Evolutionary conservation across 2,888 invertebrate genomes (phyloP).

Genomic region (Lasioglossum villosulum): DNA sequence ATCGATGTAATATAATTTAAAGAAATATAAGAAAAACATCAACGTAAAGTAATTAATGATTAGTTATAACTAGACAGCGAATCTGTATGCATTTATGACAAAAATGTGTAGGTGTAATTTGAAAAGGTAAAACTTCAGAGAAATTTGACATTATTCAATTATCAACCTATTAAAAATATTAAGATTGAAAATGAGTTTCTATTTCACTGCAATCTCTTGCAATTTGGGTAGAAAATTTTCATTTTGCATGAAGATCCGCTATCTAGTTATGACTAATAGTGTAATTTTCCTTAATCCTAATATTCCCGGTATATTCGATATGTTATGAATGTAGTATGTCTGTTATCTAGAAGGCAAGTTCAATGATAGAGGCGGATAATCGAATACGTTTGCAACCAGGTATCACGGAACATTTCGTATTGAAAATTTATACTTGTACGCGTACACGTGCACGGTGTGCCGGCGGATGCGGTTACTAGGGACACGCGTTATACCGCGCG

Average conservation of each 20-base stretch:
- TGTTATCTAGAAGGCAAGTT: not conserved
- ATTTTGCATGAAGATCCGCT: too few species aligned
- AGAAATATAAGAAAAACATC: not conserved
- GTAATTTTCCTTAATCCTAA: not conserved
- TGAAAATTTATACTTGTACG: constrained; percentile 58
- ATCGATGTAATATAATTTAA: not conserved
- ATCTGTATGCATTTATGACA: too few species aligned
- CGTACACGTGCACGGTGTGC: constrained; percentile 27
- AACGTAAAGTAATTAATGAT: not conserved
- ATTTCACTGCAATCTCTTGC: too few species aligned
- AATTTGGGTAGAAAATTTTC: too few species aligned
- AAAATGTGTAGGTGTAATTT: too few species aligned
- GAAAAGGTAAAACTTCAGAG: too few species aligned
- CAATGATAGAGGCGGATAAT: not conserved
- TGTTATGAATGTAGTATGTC: not conserved
- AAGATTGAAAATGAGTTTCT: too few species aligned
- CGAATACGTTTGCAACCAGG: constrained; percentile 14
- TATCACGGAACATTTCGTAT: constrained; percentile 43
- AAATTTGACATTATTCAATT: too few species aligned
- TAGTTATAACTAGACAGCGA: too few species aligned
- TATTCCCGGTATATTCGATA: not conserved
- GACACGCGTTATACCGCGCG: constrained; percentile 60
- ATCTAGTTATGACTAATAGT: not conserved
- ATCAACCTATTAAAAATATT: too few species aligned
- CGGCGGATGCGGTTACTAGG: constrained; percentile 37